These are phyloP conservation scores for Apotomis capreana DNA, from an alignment of 2,888 invertebrate species.

Conservation along the genomic window DNA sequence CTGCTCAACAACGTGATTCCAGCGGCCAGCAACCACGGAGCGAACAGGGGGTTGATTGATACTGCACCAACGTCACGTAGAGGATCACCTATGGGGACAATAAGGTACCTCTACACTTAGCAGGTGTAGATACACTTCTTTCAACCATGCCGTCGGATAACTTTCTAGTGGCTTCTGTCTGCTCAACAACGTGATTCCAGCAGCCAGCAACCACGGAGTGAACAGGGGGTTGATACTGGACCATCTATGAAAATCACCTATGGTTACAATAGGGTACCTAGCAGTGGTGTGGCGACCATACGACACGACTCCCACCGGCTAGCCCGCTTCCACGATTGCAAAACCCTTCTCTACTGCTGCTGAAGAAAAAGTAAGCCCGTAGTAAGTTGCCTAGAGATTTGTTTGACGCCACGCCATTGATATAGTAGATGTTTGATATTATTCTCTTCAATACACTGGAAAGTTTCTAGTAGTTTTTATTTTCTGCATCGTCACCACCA, in stretches of 20 bases:
- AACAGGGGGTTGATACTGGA: slow-evolving; percentile 89
- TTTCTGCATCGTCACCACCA: slow-evolving; percentile 85
- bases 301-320: no score
- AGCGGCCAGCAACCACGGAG: slow-evolving; percentile 92
- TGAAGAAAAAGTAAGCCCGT: no score
- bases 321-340: no score
- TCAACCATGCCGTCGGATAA: no score
- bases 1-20: slow-evolving; percentile 93
- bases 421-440: neutral
- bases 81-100: slow-evolving; percentile 88
- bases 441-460: no score
- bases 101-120: slow-evolving; percentile 53
- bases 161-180: slow-evolving; percentile 94
- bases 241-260: slow-evolving; percentile 92
- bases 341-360: no score
- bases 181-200: no score
- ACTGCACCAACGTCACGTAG: slow-evolving; percentile 97
- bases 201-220: slow-evolving; percentile 83
- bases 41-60: slow-evolving; percentile 99
- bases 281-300: no score
- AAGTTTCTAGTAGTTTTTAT: slow-evolving; percentile 92
- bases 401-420: no score
- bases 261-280: slow-evolving; percentile 76
- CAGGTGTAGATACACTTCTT: no score
- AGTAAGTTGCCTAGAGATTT: no score